phyloP scores from a whole-genome alignment of 2,888 invertebrate species.

The Strigamia maritima region DNA sequence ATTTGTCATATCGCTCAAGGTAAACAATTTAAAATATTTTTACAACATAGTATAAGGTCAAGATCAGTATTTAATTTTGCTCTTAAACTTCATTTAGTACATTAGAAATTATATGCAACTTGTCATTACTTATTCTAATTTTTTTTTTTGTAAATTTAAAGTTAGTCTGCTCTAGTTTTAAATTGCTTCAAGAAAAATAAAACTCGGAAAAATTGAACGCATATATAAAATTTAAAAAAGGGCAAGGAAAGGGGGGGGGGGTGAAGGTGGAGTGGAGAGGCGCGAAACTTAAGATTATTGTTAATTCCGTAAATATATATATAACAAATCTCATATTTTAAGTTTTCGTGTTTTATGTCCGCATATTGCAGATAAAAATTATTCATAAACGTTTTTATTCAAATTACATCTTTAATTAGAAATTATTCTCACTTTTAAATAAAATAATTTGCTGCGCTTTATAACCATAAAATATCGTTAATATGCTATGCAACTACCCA shows the following conservation, averaged over 20 bases:
- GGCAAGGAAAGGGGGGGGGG: no score
- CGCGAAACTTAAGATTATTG: not conserved
- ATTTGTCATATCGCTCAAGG: slow-evolving; percentile 17
- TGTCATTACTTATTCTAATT: not conserved
- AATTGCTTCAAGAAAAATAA: not conserved
- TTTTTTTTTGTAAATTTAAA: not conserved
- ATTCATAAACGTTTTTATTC: not conserved
- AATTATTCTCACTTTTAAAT: not conserved
- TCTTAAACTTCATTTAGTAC: no score
- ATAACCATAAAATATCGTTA: not conserved
- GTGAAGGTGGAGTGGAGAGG: no score
- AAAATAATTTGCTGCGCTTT: not conserved
- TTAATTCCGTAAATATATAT: not conserved
- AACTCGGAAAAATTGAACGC: no score
- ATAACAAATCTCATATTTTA: not conserved
- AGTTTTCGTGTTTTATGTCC: not conserved
- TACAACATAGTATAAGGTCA: not conserved
- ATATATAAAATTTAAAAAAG: no score
- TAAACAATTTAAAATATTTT: not conserved
- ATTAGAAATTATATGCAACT: not conserved
- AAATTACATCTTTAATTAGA: not conserved
- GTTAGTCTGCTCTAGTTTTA: not conserved
- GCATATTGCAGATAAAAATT: not conserved
- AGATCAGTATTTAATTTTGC: not conserved
- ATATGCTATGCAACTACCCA: no score